A percentile compares a stretch with the other conserved stretches of the same genome.
phyloP scores from a whole-genome alignment of 2,888 invertebrate genomes.

The Aphodius sticticus region DNA sequence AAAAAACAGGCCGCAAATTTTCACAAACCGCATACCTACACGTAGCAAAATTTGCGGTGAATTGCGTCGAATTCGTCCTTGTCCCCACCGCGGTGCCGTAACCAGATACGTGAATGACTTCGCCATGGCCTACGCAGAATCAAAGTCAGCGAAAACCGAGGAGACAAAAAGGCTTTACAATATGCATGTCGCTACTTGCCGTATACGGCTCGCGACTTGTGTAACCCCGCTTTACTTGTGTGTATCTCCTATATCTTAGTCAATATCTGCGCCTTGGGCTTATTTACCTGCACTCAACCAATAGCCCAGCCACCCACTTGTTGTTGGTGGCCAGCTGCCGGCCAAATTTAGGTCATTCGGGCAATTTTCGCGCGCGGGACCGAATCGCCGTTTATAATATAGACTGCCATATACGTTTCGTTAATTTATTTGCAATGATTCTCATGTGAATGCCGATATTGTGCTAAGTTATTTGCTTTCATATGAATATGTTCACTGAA shows the following conservation, averaged over 20 bases:
- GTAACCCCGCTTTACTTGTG: not conserved
- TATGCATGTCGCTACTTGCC: not conserved
- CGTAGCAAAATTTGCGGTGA: too few species aligned
- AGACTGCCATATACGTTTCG: conserved; percentile 10
- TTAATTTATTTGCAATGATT: conserved; percentile 16
- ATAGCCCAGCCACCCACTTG: conserved; percentile 24
- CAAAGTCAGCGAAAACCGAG: too few species aligned
- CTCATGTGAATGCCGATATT: not conserved
- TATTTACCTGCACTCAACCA: conserved; percentile 28
- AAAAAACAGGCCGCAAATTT: too few species aligned
- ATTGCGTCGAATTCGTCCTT: too few species aligned
- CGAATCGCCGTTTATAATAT: conserved; percentile 9
- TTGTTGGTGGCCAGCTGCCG: conserved; percentile 10
- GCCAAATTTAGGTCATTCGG: conserved; percentile 21
- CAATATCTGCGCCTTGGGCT: conserved; percentile 22
- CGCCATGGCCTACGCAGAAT: too few species aligned
- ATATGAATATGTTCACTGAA: too few species aligned
- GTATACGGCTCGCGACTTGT: conserved; percentile 8
- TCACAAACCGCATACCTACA: too few species aligned
- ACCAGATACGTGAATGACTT: too few species aligned
- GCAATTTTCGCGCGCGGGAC: conserved; percentile 15
- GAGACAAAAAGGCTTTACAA: conserved; percentile 10
- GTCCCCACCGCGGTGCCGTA: too few species aligned
- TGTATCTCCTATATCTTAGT: conserved; percentile 25
- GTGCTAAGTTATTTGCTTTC: too few species aligned